These are phyloP conservation scores for Keiferia lycopersicella DNA, from an alignment of 2,888 invertebrate species.

Conservation along the genomic window DNA sequence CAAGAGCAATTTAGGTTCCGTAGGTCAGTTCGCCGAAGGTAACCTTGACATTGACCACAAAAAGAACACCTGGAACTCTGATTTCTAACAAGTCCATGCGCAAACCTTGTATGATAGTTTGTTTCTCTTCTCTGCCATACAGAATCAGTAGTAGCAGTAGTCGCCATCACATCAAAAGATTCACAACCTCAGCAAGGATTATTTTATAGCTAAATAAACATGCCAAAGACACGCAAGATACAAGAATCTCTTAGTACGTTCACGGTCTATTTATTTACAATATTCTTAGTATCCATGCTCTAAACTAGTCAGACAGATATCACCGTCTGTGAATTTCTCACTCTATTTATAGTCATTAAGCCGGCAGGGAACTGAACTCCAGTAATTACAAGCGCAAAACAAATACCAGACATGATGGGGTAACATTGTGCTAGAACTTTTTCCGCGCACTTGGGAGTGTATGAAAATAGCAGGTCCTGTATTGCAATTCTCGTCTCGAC, in stretches of 20 bases:
- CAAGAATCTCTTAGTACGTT: neutral
- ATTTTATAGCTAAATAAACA: neutral
- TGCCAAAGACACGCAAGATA: neutral
- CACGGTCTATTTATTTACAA: constrained; percentile 19
- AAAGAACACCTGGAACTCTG: constrained; percentile 49
- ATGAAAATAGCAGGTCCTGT: constrained; percentile 64
- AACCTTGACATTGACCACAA: constrained; percentile 78
- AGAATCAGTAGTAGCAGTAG: neutral
- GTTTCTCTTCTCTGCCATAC: neutral
- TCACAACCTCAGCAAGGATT: neutral
- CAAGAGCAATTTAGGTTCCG: constrained; percentile 81
- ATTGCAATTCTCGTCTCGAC: constrained; percentile 50
- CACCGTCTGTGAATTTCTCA: constrained; percentile 19
- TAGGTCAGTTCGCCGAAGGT: constrained; percentile 81
- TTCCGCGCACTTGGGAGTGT: constrained; percentile 36
- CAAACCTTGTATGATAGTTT: neutral
- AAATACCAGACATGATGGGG: constrained; percentile 29
- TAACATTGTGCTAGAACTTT: constrained; percentile 37
- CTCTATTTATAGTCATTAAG: constrained; percentile 29
- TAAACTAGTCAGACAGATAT: constrained; percentile 24
- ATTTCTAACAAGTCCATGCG: neutral
- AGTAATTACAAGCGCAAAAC: constrained; percentile 26
- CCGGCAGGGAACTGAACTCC: constrained; percentile 19
- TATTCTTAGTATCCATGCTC: neutral
- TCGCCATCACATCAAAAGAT: neutral